phyloP scores from a whole-genome alignment of 2,113 vertebrate genomes.

The Terrapene triunguis region DNA sequence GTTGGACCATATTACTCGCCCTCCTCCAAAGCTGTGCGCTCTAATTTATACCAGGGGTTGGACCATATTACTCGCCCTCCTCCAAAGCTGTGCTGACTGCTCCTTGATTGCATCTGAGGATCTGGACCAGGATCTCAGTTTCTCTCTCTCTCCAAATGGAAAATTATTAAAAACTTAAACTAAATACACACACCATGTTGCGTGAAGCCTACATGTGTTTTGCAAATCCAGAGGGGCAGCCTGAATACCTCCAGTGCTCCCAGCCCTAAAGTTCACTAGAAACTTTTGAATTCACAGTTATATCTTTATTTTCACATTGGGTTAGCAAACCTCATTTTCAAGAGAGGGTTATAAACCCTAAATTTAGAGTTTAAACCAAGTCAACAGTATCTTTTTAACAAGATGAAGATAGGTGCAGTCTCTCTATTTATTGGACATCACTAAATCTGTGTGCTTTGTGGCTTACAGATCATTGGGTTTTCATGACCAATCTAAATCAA shows the following conservation, averaged over 20 bases:
- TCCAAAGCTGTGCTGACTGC: not conserved
- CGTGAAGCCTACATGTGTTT: not conserved
- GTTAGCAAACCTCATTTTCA: not conserved
- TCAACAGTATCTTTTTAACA: not conserved
- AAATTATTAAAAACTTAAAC: not conserved
- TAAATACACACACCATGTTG: not conserved
- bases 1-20: not conserved
- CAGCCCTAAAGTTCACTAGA: not conserved
- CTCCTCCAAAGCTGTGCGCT: not conserved
- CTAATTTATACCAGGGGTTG: not conserved
- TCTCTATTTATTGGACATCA: not conserved
- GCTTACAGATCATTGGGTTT: accelerated
- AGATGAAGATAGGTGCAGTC: not conserved
- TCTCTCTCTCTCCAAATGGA: not conserved
- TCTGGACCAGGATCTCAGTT: not conserved
- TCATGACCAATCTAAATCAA: not conserved
- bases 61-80: not conserved
- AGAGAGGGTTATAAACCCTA: not conserved
- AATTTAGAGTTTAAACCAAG: not conserved
- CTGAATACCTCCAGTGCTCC: not conserved
- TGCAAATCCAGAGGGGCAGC: not conserved
- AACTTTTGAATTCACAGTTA: not conserved
- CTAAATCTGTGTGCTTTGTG: not conserved
- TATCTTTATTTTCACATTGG: not conserved
- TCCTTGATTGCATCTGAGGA: not conserved